A percentile compares a stretch with the other conserved stretches of the same genome.
Conservation (phyloP, 2,888 invertebrate genomes). For the Mechanitis messenoides region DNA sequence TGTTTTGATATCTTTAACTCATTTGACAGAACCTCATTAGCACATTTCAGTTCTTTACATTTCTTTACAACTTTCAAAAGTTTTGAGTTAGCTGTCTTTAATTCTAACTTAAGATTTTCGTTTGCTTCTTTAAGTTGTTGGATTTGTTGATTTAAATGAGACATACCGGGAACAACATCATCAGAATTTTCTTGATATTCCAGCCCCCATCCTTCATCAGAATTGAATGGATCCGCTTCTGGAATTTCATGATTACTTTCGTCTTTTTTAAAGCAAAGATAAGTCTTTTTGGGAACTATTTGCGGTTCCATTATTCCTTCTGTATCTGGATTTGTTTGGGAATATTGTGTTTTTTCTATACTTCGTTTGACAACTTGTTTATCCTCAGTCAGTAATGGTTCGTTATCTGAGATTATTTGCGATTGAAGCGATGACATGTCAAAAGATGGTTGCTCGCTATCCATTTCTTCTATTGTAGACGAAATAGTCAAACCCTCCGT, state of each 20-base stretch:
- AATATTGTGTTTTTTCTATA: conserved; percentile 38
- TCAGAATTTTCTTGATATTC: conserved; percentile 51
- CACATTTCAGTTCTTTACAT: conserved; percentile 86
- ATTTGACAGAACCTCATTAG: conserved; percentile 77
- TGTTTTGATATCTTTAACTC: conserved; percentile 74
- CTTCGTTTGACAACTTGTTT: conserved; percentile 36
- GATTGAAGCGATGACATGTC: conserved; percentile 58
- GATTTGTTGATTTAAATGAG: conserved; percentile 78
- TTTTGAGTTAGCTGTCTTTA: conserved; percentile 81
- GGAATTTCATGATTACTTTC: conserved; percentile 36
- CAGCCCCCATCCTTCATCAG: conserved; percentile 68
- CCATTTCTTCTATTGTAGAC: conserved; percentile 62
- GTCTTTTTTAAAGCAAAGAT: conserved; percentile 63
- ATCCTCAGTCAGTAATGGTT: conserved; percentile 35
- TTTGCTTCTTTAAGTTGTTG: conserved; percentile 76
- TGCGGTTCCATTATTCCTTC: conserved; percentile 46
- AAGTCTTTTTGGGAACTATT: conserved; percentile 74
- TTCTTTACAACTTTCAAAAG: conserved; percentile 88
- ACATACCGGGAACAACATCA: conserved; percentile 59
- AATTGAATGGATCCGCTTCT: conserved; percentile 60
- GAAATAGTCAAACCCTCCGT: conserved; percentile 72
- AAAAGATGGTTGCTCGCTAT: conserved; percentile 40
- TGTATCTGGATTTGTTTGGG: conserved; percentile 24
- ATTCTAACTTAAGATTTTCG: conserved; percentile 76
- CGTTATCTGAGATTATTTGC: conserved; percentile 55